These are phyloP conservation scores for Yponomeuta plumbellus DNA, from an alignment of 2,888 invertebrate species.

Conservation along the genomic window DNA sequence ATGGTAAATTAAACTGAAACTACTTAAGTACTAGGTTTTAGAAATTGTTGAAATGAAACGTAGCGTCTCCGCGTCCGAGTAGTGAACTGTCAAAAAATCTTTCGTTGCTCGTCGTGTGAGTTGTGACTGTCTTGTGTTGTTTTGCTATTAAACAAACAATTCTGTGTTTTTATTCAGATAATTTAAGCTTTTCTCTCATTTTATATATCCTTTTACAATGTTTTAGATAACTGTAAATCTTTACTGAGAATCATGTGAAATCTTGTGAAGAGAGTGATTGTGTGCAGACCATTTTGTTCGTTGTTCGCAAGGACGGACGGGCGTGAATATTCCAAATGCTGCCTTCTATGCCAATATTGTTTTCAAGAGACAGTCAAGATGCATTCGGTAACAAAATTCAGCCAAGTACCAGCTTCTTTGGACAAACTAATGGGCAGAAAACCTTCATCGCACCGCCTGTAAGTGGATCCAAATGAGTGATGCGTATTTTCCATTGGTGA, in stretches of 20 bases:
- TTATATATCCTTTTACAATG: slow-evolving; percentile 31
- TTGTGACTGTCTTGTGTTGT: slow-evolving; percentile 37
- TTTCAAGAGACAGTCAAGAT: slow-evolving; percentile 68
- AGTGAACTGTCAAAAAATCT: slow-evolving; percentile 59
- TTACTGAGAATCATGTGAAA: slow-evolving; percentile 12
- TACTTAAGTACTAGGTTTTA: not conserved
- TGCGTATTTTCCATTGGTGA: slow-evolving; percentile 5
- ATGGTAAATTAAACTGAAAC: not conserved
- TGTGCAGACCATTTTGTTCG: slow-evolving; percentile 10
- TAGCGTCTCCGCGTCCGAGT: slow-evolving; percentile 44
- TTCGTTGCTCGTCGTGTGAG: slow-evolving; percentile 28
- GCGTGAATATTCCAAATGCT: slow-evolving; percentile 58
- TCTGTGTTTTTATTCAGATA: slow-evolving; percentile 34
- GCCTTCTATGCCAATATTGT: slow-evolving; percentile 72
- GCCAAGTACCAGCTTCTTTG: slow-evolving; percentile 61
- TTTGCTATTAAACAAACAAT: slow-evolving; percentile 44
- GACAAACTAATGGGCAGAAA: slow-evolving; percentile 29
- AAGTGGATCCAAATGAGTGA: slow-evolving; percentile 29
- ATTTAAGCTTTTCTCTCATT: slow-evolving; percentile 35
- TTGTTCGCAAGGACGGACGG: slow-evolving; percentile 33
- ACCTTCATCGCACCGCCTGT: slow-evolving; percentile 33
- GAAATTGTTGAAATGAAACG: slow-evolving; percentile 45
- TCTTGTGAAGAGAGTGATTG: not conserved
- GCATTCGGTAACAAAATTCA: slow-evolving; percentile 67
- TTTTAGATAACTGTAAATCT: slow-evolving; percentile 18